Base-by-base conservation (phyloP, 1,140 invertebrate species). In the Drosophila novamexicana region DNA sequence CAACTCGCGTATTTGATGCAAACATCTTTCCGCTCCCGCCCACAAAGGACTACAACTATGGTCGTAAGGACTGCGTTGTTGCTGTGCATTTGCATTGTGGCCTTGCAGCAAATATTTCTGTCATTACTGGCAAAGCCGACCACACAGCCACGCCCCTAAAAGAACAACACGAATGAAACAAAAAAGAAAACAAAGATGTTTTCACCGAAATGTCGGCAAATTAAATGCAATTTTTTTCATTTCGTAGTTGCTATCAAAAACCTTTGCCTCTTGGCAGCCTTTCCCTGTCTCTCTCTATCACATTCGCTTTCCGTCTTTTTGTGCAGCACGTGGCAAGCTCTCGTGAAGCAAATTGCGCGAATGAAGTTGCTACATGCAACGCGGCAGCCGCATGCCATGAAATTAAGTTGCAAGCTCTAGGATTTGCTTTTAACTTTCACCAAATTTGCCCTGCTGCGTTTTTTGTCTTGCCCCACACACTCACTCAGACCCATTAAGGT, bases 361-460 rank as follows among this genome's bases (percentile, higher is more conserved):
- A 86, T 88, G 83, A 88, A 77, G 79, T 79, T 88, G 79, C 79
- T 62, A 49, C 74, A 73, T 79, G 76, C 79, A 53, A 79, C 76
- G 66, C 67, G 54, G 53, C 72, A 64, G 44, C 66, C 67, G 70
- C 83, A 64, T 83, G 79, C 76, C 76, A 88, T 83, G 83, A 86
- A 88, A 86, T 86, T 86, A 86, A 86, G 83, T 86, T 86, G 83
- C 83, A 86, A 88, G 83, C 83, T 80, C 62, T 73, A 79, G 83
- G 83, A 86, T 86, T 86, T 88, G 76, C 83, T 86, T 88, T 79
- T 83, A 82, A 86, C 79, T 88, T 88, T 76, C 72, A 71, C 79
- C 75, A 79, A 81, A 88, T 82, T 82, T 86, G 67, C 79, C 56
- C 53, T 47, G 58, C 79, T 63, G 49, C 36, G 62, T 56, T 69